Evolutionary conservation across 2,888 invertebrate species (phyloP), one percentile per base, ranked within the genome.

Genomic region (Atherix ibis): DNA sequence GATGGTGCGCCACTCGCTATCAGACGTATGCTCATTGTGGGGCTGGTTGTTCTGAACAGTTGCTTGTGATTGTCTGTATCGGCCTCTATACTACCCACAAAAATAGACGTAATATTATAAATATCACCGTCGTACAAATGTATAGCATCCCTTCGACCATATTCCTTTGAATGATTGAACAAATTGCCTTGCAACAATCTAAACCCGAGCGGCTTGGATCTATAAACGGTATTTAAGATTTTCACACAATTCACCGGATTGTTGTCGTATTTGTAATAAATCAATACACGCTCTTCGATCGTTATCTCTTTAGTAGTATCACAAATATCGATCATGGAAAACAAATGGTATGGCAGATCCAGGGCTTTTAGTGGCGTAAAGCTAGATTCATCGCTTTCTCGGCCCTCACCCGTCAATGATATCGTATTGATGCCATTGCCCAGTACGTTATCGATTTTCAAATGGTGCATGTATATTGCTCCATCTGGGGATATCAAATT

Each of bases 241-340:
- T 98, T 99, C 1, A 97, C 85, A 53, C 97, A 98, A 54, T 95
- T 97, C 0, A 94, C 85, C 0, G 94, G 88, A 55, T 81, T 77
- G 46, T 92, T 92, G 51, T 92, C 91, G 51, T 98, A 98, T 56
- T 95, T 97, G 61, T 92, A 95, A 55, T 94, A 98, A 14, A 98
- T 55, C 1, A 97, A 60, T 4, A 95, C 73, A 30, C 95, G 68
- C 52, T 95, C 91, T 55, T 89, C 84, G 2, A 98, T 73, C 2
- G 71, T 69, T 12, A 98, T 75, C 53, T 85, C 82, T 63, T 98
- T 98, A 35, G 81, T 78, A 2, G 92, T 83, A 52, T 94, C 91
- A 57, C 98, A 99, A 45, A 97, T 91, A 46, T 97, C 92, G 12
- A 99, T 76, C 48, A 98, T 64, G 18, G 97, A 92, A 60, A 92